Base-by-base conservation (phyloP, 2,888 invertebrate genomes). In the Boloria euphrosyne region DNA sequence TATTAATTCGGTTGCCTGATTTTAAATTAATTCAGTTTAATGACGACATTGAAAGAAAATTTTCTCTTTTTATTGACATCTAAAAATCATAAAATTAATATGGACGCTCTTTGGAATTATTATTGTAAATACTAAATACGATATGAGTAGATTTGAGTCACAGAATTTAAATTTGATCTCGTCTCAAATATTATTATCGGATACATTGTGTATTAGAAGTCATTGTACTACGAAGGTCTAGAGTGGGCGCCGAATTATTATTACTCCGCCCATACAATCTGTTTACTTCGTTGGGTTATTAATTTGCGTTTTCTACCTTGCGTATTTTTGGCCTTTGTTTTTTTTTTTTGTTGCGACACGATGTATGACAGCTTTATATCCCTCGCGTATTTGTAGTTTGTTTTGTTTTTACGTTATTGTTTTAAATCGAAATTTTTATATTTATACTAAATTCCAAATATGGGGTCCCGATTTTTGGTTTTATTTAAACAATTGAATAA, bases 181-280 rank as follows among this genome's bases (percentile, higher is more conserved):
- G n/a, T 46, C 13, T 18, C n/a, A 22, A 22, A 13, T 44, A 22
- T 1, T 27, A 13, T 14, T 22, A 44, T 55, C 18, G 10, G 22
- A 67, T n/a, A 14, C 22, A 73, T 70, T 71, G 76, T 68, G 61
- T 74, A 73, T 75, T 49, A 31, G 73, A 78, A 78, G 79, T 71
- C 81, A 76, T 79, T 81, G 81, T 67, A 76, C 80, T 75, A 67
- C 68, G 77, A 80, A 83, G 83, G 83, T 75, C 80, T 69, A 66
- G 75, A 78, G 87, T 87, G 82, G 87, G 87, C 74, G 78, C 71
- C 66, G 63, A 74, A 43, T 62, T 62, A 55, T 62, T 76, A 75
- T 76, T 78, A 76, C 67, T 10, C 80, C 84, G 82, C 84, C 84
- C 81, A 86, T 83, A 73, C 82, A 75, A 70, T 76, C 73, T 71